A percentile compares a stretch with the other conserved stretches of the same genome.
Evolutionary conservation across 1,140 invertebrate genomes (phyloP).

Genomic region (Drosophila tani): DNA sequence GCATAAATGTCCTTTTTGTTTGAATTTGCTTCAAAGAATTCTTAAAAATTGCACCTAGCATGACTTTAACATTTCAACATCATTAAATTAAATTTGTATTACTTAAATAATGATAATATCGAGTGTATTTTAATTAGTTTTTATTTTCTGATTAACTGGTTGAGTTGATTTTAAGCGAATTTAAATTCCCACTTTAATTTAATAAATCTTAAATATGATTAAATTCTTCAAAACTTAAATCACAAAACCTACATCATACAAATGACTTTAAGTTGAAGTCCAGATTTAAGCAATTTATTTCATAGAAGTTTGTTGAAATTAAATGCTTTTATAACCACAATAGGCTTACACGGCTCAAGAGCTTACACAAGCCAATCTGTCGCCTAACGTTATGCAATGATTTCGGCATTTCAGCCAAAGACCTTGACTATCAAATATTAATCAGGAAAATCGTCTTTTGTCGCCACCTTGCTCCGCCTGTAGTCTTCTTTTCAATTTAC

Average conservation of each 20-base stretch:
- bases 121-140: no score
- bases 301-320: background rate
- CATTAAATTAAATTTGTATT: no score
- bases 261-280: background rate
- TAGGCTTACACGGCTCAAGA: constrained; percentile 19
- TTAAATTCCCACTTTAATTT: no score
- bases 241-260: background rate
- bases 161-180: no score
- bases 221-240: no score
- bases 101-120: no score
- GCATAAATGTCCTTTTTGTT: no score
- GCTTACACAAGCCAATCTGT: constrained; percentile 27
- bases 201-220: no score
- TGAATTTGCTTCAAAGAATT: no score
- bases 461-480: background rate
- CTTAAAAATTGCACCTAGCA: no score
- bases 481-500: constrained; percentile 29
- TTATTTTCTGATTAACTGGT: background rate
- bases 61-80: no score
- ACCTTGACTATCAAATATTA: constrained; percentile 49
- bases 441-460: constrained; percentile 42
- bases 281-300: background rate
- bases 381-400: constrained; percentile 14
- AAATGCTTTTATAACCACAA: constrained; percentile 15
- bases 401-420: constrained; percentile 13